Percentiles rank a stretch among this genome's conserved stretches.
These are phyloP conservation scores for Poeciliopsis prolifica DNA, from an alignment of 2,113 vertebrate genomes.

Conservation along the genomic window DNA sequence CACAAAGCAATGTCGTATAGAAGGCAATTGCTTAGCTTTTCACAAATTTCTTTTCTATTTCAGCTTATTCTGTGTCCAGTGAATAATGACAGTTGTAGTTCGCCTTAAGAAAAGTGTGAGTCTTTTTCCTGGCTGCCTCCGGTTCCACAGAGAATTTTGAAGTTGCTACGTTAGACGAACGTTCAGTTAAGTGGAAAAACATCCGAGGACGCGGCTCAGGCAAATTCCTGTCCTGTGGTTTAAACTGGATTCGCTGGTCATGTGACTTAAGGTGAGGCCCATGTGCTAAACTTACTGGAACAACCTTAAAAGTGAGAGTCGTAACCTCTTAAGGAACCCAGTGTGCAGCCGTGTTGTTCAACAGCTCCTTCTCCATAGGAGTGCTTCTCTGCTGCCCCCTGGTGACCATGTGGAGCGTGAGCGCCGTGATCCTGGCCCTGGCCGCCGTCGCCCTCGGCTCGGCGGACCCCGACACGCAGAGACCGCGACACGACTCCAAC, in stretches of 20 bases:
- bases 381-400: conserved; percentile 54
- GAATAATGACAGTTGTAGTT: no score
- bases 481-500: conserved; percentile 83
- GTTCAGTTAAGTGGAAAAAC: neutral
- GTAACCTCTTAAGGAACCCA: no score
- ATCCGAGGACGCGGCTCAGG: neutral
- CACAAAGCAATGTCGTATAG: no score
- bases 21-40: no score
- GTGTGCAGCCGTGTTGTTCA: neutral
- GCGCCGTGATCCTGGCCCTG: conserved; percentile 76
- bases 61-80: no score
- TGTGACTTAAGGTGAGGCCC: neutral
- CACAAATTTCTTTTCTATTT: no score
- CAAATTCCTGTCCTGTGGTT: neutral
- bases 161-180: neutral
- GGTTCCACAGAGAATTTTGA: neutral
- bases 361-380: conserved; percentile 11
- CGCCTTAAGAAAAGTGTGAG: no score
- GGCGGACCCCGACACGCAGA: conserved; percentile 74
- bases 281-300: neutral
- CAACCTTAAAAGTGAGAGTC: neutral
- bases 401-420: conserved; percentile 82
- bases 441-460: conserved; percentile 67
- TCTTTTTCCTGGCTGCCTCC: neutral
- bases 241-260: neutral